Base-by-base conservation (phyloP, 2,888 invertebrate species). In the Caradrina kadenii region DNA sequence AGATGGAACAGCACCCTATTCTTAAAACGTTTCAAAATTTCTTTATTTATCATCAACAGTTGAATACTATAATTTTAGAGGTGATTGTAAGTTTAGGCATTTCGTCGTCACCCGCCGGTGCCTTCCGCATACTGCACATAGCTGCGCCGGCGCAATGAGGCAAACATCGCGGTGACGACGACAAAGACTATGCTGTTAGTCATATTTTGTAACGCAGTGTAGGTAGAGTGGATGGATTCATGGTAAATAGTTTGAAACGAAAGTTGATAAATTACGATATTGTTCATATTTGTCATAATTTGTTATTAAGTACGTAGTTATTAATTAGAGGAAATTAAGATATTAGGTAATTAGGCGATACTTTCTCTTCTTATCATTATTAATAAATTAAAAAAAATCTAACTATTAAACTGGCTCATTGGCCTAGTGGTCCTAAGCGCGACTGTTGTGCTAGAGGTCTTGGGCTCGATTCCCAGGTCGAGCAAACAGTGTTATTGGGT, bases 71-170 rank as follows among this genome's bases (percentile, higher is more conserved):
- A 78, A 80, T 84, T 85, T 83, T 77, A 79, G 80, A 72, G 72
- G 75, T 73, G 73, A 79, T 78, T 76, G 76, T 69, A 64, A 76
- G 65, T 83, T 83, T 83, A 83, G 81, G 73, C 71, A 74, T 74
- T 80, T 79, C 71, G 70, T 74, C 54, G 77, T 59, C 73, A 69
- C 71, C 62, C 64, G 67, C 62, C 70, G 72, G 70, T 76, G 81
- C 79, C 90, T 93, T 93, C 93, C 93, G 93, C 93, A 92, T 93
- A 88, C 90, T 90, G 86, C 73, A 85, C 89, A 89, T 91, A 88
- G 79, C 85, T 86, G 86, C 86, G 88, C 82, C 83, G 83, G 86
- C 88, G 86, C 88, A 82, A 79, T 83, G 83, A 83, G 71, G 83
- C 80, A 85, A 83, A 80, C 80, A 70, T 83, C 84, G 82, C 69